Evolutionary conservation across 2,113 vertebrate species (phyloP).

Genomic region (Alethe diademata): DNA sequence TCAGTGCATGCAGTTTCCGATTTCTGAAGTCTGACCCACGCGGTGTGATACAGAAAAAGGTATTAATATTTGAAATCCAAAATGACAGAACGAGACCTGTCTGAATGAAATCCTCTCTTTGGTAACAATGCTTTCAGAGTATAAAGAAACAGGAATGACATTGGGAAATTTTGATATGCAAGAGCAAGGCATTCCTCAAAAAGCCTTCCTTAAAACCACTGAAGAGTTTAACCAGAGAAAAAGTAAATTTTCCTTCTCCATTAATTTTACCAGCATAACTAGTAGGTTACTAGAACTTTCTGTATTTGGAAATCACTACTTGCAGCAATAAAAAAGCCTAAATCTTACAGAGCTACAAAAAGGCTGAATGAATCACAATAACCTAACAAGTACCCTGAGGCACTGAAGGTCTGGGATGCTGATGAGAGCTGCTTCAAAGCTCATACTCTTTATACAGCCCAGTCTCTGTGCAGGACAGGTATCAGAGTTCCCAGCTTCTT

Average conservation of each 20-base stretch:
- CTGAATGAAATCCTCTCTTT: not conserved
- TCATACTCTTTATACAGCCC: not conserved
- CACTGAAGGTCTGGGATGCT: not conserved
- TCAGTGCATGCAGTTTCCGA: rapidly evolving
- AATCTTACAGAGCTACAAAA: not conserved
- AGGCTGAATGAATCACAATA: not conserved
- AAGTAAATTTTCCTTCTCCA: not conserved
- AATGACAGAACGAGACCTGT: not conserved
- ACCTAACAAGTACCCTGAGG: not conserved
- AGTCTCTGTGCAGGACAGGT: not conserved
- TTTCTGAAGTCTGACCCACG: not conserved
- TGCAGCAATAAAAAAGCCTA: not conserved
- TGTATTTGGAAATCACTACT: not conserved
- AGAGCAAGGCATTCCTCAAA: constrained; percentile 53
- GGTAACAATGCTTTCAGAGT: not conserved
- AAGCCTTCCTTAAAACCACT: constrained; percentile 34
- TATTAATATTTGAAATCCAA: not conserved
- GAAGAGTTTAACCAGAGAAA: constrained; percentile 37
- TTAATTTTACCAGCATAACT: not conserved
- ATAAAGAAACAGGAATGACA: not conserved
- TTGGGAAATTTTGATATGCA: constrained; percentile 48
- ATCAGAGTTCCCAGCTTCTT: not conserved
- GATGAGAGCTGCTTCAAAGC: not conserved
- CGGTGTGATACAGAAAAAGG: not conserved
- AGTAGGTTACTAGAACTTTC: not conserved